These are phyloP conservation scores for Cheilosia urbana DNA, from an alignment of 2,888 invertebrate species.

Conservation along the genomic window DNA sequence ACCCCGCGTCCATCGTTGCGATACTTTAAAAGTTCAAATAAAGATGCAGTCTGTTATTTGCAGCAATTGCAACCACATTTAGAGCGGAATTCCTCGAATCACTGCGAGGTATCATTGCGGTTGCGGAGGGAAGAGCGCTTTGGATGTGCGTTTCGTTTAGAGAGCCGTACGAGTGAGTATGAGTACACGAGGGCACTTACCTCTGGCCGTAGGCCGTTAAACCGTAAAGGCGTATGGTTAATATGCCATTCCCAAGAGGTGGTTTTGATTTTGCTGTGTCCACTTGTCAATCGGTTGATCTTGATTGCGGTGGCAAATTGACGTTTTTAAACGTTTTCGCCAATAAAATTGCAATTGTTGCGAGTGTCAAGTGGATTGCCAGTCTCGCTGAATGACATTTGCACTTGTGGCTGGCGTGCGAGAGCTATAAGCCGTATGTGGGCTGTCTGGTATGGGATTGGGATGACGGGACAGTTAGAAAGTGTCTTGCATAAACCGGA, in stretches of 20 bases:
- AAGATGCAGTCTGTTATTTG: slow-evolving; percentile 74
- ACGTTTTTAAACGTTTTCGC: slow-evolving; percentile 50
- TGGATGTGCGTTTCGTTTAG: slow-evolving; percentile 31
- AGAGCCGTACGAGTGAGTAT: slow-evolving; percentile 25
- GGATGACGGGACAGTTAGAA: not conserved
- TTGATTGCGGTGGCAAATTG: slow-evolving; percentile 64
- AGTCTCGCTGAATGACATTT: slow-evolving; percentile 35
- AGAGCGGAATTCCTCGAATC: slow-evolving; percentile 72
- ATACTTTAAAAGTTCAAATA: slow-evolving; percentile 75
- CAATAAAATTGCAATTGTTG: slow-evolving; percentile 49
- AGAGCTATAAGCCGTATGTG: not conserved
- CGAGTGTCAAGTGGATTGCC: slow-evolving; percentile 16
- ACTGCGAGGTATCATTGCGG: slow-evolving; percentile 68
- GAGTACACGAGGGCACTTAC: slow-evolving; percentile 35
- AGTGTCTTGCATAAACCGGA: not conserved
- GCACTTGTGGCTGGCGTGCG: not conserved
- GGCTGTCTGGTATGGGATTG: not conserved
- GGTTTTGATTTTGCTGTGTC: slow-evolving; percentile 48
- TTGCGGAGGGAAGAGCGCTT: slow-evolving; percentile 49
- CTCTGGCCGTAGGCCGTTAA: slow-evolving; percentile 32
- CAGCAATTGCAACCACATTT: slow-evolving; percentile 74
- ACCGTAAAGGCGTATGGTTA: slow-evolving; percentile 50
- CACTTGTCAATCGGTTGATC: slow-evolving; percentile 67
- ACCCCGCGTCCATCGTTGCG: slow-evolving; percentile 49
- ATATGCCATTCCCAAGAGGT: slow-evolving; percentile 53